phyloP scores from a whole-genome alignment of 2,113 vertebrate genomes.

The Thomomys bottae region DNA sequence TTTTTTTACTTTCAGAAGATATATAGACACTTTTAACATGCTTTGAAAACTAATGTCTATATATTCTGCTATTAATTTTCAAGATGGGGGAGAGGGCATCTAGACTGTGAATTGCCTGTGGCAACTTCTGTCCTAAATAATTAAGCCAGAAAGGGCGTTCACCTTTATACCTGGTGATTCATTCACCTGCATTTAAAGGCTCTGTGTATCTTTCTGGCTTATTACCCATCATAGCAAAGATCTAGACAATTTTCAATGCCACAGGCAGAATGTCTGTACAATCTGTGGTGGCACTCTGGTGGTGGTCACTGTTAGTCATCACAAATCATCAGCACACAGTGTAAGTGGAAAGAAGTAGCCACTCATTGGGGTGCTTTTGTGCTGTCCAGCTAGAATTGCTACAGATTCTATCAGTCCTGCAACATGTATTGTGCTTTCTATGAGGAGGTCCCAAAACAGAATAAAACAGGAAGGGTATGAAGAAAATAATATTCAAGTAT shows the following conservation, averaged over 20 bases:
- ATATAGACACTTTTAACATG: background rate
- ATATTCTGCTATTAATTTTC: background rate
- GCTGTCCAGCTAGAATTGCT: background rate
- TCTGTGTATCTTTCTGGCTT: background rate
- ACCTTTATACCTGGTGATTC: background rate
- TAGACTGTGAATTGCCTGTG: background rate
- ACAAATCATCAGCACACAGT: background rate
- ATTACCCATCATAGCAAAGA: background rate
- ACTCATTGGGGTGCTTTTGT: background rate
- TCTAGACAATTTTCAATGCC: background rate
- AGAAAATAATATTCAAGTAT: background rate
- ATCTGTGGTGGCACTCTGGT: accelerated
- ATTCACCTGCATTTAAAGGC: background rate
- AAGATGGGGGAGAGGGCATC: background rate
- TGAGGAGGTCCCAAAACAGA: background rate
- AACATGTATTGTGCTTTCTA: background rate
- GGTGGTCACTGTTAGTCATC: background rate
- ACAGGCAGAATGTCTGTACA: background rate
- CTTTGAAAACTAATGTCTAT: background rate
- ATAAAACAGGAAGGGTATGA: background rate
- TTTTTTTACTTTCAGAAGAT: slow-evolving; percentile 15
- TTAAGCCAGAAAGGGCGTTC: background rate
- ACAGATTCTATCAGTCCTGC: background rate
- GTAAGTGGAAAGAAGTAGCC: background rate
- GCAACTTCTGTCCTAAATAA: background rate